A percentile compares a stretch with the other conserved stretches of the same genome.
These are phyloP conservation scores for Goniozus legneri DNA, from an alignment of 1,140 invertebrate genomes.

Conservation along the genomic window DNA sequence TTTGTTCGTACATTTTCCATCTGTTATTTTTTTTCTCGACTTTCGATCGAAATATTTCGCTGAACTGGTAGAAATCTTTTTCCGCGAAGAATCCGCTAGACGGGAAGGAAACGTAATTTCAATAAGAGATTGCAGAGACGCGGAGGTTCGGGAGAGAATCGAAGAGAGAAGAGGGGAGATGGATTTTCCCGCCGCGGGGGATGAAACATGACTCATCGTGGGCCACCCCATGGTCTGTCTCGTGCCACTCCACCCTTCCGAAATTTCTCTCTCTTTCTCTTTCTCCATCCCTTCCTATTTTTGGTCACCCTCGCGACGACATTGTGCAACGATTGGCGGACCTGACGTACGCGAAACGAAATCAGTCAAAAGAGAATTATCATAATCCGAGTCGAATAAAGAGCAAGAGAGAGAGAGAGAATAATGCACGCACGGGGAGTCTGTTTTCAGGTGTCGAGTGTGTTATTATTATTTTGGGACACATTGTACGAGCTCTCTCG, in stretches of 20 bases:
- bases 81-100: too few species aligned
- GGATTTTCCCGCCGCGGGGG: constrained; percentile 24
- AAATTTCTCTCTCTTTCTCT: constrained; percentile 9
- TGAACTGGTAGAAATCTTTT: too few species aligned
- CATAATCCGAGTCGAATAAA: constrained; percentile 34
- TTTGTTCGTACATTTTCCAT: too few species aligned
- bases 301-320: neutral
- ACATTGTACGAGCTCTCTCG: neutral
- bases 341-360: too few species aligned
- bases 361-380: constrained; percentile 38
- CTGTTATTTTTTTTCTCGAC: too few species aligned
- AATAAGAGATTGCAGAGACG: constrained; percentile 23
- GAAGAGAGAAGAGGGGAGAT: constrained; percentile 4
- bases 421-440: neutral
- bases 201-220: constrained; percentile 43
- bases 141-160: neutral
- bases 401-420: neutral
- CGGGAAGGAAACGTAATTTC: constrained; percentile 35
- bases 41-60: too few species aligned
- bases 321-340: too few species aligned
- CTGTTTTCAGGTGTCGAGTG: constrained; percentile 19
- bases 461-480: neutral
- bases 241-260: constrained; percentile 22
- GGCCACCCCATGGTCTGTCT: constrained; percentile 24
- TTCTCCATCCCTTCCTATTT: constrained; percentile 5